phyloP scores from a whole-genome alignment of 1,140 invertebrate species.

The Nylanderia fulva region DNA sequence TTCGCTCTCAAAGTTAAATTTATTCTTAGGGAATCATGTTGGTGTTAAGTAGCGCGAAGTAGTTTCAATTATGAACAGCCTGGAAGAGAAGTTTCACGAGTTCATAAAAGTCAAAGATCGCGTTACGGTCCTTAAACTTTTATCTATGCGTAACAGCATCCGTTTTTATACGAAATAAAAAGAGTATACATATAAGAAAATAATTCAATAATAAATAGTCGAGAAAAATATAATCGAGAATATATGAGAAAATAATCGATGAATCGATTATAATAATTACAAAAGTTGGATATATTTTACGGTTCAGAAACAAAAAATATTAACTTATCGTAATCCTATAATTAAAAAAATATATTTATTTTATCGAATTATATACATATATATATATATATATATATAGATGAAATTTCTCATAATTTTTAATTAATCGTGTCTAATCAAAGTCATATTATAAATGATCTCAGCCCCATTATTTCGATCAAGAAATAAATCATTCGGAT shows the following conservation, averaged over 20 bases:
- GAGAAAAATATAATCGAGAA: no score
- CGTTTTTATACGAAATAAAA: background rate
- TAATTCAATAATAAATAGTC: background rate
- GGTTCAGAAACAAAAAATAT: background rate
- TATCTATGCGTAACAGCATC: background rate
- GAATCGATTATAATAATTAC: background rate
- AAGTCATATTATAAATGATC: no score
- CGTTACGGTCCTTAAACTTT: slow-evolving; percentile 16
- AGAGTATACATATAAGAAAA: background rate
- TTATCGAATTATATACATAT: no score
- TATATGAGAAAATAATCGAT: background rate
- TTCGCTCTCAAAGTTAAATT: slow-evolving; percentile 12
- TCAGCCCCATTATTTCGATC: no score
- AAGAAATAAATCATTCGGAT: no score
- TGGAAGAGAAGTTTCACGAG: slow-evolving; percentile 3
- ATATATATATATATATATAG: no score
- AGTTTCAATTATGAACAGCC: slow-evolving; percentile 18
- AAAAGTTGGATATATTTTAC: background rate
- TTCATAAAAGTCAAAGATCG: slow-evolving; percentile 7
- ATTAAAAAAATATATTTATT: slow-evolving; percentile 29
- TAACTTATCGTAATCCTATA: background rate
- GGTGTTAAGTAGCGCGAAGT: slow-evolving; percentile 12
- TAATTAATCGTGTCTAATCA: no score
- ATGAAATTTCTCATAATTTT: no score
- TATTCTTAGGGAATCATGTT: slow-evolving; percentile 8